These are phyloP conservation scores for Holocentrus rufus DNA, from an alignment of 2,797 vertebrate genomes.

Conservation along the genomic window DNA sequence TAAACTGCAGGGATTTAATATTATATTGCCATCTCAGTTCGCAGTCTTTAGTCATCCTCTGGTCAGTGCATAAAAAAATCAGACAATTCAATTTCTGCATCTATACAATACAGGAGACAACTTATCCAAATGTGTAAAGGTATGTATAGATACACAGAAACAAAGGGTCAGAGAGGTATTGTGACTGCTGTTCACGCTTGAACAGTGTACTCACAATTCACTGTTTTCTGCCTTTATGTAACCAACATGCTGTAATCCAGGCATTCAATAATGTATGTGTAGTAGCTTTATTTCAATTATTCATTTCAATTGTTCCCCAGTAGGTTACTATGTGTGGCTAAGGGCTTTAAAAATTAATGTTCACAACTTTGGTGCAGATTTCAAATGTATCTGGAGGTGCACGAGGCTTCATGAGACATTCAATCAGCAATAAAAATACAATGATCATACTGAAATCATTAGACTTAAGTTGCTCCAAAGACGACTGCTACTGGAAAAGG, in stretches of 20 bases:
- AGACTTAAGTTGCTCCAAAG: neutral
- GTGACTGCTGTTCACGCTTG: constrained; percentile 51
- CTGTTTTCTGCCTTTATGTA: constrained; percentile 59
- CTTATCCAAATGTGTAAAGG: constrained; percentile 34
- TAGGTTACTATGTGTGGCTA: constrained; percentile 33
- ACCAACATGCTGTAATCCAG: constrained; percentile 51
- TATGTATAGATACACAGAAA: constrained; percentile 34
- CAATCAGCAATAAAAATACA: neutral
- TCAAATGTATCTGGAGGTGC: constrained; percentile 14
- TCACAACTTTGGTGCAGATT: constrained; percentile 42
- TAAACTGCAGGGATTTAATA: constrained; percentile 30
- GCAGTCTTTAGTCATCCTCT: constrained; percentile 19
- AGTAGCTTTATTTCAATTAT: constrained; percentile 67
- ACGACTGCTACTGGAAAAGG: neutral
- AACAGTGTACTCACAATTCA: constrained; percentile 53
- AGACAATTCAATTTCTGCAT: neutral
- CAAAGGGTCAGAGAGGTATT: constrained; percentile 32
- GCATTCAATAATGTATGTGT: constrained; percentile 52
- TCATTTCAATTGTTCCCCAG: constrained; percentile 59
- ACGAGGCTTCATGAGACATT: constrained; percentile 3
- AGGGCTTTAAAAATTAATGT: constrained; percentile 48
- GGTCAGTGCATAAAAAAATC: neutral
- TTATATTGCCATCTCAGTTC: constrained; percentile 45
- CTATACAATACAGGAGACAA: constrained; percentile 19
- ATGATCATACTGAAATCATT: neutral